phyloP scores from a whole-genome alignment of 2,113 vertebrate species.

The Deroptyus accipitrinus region DNA sequence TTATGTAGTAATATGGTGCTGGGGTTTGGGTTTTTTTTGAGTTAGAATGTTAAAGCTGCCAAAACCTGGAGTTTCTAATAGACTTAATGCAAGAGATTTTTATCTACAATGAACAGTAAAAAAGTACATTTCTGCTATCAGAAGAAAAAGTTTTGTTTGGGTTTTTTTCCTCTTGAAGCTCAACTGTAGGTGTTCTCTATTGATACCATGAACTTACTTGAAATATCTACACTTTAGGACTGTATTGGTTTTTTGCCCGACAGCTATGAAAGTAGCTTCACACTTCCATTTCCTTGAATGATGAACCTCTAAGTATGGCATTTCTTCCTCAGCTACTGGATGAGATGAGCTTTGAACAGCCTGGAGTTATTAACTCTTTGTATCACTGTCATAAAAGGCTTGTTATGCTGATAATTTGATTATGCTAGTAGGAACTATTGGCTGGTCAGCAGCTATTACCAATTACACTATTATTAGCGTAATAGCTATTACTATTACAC shows the following conservation, averaged over 20 bases:
- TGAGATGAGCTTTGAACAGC: neutral
- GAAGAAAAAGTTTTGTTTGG: neutral
- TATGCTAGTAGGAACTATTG: neutral
- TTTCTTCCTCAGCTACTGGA: neutral
- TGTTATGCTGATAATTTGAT: neutral
- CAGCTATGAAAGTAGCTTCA: neutral
- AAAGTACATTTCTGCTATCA: neutral
- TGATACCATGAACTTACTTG: neutral
- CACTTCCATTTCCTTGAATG: neutral
- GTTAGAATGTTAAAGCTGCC: neutral
- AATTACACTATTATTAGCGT: too few relatives aligned
- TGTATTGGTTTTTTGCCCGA: neutral
- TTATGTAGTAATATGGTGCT: neutral
- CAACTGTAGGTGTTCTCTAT: neutral
- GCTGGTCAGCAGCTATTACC: neutral
- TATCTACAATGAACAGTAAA: neutral
- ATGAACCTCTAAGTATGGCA: neutral
- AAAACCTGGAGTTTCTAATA: neutral
- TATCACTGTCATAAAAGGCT: neutral
- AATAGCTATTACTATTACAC: too few relatives aligned
- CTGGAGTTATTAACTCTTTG: neutral
- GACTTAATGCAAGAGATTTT: neutral
- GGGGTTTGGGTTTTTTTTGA: neutral
- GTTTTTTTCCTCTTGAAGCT: neutral
- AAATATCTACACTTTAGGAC: neutral